Evolutionary conservation across 2,797 vertebrate species (phyloP), one percentile per base, ranked within the genome.

Genomic region (Bovichtus variegatus): DNA sequence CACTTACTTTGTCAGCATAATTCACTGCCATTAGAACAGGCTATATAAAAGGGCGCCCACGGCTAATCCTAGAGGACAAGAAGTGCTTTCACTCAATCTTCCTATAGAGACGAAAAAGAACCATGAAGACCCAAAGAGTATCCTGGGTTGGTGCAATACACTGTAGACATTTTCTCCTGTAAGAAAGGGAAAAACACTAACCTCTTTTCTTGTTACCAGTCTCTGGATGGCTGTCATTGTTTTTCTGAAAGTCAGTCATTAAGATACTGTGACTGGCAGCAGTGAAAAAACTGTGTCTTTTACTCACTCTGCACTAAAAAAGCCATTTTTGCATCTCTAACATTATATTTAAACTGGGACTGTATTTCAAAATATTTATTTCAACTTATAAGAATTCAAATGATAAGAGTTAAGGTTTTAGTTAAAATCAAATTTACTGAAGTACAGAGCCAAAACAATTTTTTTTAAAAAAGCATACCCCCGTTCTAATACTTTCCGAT

Each of bases 1-100:
- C 71, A 78, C 83, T 91, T 81, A 78, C 78, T 79, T 86, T 90
- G 86, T 92, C 91, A 80, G 83, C 57, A 80, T 91, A 86, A 93
- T 89, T 91, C 74, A 72, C 65, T 70, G 77, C 74, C 68, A 86
- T 86, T 89, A 83, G 71, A 83, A 64, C 68, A 44, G 66, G 78
- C 50, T 21, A 71, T 68, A 72, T 75, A 78, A 79, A 78, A 84
- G 76, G 69, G 44, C 69, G 85, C 71, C 65, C 9, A 9, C 68
- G 83, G 84, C 67, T 75, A 74, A 88, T 81, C 84, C 61, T 36
- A 29, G 55, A 67, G 71, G 79, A 87, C 59, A 72, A 74, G 55
- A 54, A 54, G 53, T 53, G 76, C 76, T 86, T 85, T 74, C 59
- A 54, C 29, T 84, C 74, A 70, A 61, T 82, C 74, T 58, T 78